A percentile compares a stretch with the other conserved stretches of the same genome.
Conservation (phyloP, 1,140 invertebrate species). For the Gryllus bimaculatus region DNA sequence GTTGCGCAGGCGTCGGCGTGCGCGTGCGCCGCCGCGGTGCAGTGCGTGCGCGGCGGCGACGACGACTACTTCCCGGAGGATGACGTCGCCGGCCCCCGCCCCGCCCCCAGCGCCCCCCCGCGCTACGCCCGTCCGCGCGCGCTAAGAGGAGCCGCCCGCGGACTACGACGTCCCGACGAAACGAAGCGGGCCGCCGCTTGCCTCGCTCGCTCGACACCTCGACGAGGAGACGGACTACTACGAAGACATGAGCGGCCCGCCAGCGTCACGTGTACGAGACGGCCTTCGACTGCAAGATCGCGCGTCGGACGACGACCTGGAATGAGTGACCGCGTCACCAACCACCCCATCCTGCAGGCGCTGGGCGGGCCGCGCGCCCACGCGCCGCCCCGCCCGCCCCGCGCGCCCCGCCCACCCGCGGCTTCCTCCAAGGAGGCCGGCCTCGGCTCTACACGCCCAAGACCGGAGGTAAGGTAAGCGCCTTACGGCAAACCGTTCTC, state of each 20-base stretch:
- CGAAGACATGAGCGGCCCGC: conserved; percentile 54
- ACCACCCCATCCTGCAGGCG: conserved; percentile 61
- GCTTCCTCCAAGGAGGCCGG: not conserved
- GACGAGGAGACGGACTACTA: conserved; percentile 28
- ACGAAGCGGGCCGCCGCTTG: too few relatives aligned
- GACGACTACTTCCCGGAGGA: conserved; percentile 66
- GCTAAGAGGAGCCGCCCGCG: conserved; percentile 6
- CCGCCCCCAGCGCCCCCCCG: not conserved
- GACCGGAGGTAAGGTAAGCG: too few relatives aligned
- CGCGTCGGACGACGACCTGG: conserved; percentile 71
- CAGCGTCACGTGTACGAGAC: conserved; percentile 72
- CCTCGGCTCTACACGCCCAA: too few relatives aligned
- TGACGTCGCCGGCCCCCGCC: not conserved
- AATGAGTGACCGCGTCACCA: conserved; percentile 71
- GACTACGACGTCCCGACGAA: not conserved
- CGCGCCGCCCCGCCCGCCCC: not conserved
- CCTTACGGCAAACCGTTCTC: too few relatives aligned
- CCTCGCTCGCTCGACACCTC: conserved; percentile 9
- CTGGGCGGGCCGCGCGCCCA: conserved; percentile 35
- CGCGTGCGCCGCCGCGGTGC: not conserved
- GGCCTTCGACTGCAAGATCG: conserved; percentile 78
- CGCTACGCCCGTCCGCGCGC: not conserved
- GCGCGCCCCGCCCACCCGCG: not conserved
- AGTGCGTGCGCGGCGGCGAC: conserved; percentile 35
- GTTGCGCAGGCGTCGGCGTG: not conserved